Evolutionary conservation across 92 coral and sea anemone species (phyloP).

Genomic region (Epizoanthus rinbou): DNA sequence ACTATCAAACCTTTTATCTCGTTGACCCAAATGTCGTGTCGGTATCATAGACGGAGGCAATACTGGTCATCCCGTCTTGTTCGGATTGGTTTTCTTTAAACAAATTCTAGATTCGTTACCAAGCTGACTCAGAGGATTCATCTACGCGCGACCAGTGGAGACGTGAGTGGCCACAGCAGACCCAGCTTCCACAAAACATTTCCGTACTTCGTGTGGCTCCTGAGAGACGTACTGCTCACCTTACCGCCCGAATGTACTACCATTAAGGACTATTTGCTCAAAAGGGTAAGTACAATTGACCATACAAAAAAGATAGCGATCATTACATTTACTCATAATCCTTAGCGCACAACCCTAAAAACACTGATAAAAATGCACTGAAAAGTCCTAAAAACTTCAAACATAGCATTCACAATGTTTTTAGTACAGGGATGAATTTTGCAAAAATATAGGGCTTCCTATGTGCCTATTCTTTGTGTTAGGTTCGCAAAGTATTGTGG

Average conservation of each 20-base stretch:
- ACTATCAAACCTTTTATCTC: neutral
- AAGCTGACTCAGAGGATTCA: slow-evolving; percentile 23
- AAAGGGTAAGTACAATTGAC: slow-evolving; percentile 32
- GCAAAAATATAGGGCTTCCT: too few relatives aligned
- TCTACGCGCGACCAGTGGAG: neutral
- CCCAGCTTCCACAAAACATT: slow-evolving; percentile 44
- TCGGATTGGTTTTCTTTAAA: neutral
- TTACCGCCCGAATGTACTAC: slow-evolving; percentile 50
- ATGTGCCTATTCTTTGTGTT: too few relatives aligned
- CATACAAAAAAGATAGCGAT: too few relatives aligned
- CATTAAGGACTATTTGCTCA: slow-evolving; percentile 51
- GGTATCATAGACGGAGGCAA: neutral
- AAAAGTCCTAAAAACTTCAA: too few relatives aligned
- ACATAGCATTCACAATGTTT: too few relatives aligned
- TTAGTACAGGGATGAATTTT: too few relatives aligned
- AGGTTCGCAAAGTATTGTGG: too few relatives aligned
- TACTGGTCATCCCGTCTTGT: neutral
- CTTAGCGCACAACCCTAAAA: too few relatives aligned
- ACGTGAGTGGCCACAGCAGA: neutral
- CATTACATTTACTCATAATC: too few relatives aligned
- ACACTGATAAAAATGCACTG: too few relatives aligned
- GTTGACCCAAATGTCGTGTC: neutral
- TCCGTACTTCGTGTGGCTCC: slow-evolving; percentile 79
- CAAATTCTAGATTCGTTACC: slow-evolving; percentile 25
- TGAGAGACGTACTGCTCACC: slow-evolving; percentile 66